Base-by-base conservation (phyloP, 2,797 vertebrate species). In the Cynodonichthys magdalenae region DNA sequence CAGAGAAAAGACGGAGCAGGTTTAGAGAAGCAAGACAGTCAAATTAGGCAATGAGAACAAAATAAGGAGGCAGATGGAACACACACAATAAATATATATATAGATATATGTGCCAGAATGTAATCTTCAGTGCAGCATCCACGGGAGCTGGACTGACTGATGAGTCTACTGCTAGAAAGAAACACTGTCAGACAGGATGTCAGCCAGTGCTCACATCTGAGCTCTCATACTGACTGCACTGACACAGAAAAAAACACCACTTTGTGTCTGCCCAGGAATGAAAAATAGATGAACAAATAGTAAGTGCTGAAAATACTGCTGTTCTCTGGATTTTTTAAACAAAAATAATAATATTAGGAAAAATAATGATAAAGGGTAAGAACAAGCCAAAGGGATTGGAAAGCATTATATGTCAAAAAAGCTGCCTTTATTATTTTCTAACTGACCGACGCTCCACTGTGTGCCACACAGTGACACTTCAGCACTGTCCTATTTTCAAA, bases 141-240 rank as follows among this genome's bases (percentile, higher is more conserved):
- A 70, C 59, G 68, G 57, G 48, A 69, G 68, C 72, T 61, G 66
- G 59, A 44, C 59, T 50, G 52, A 54, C 52, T 47, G 63, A 49
- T 69, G 74, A 44, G 59, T 72, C 57, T 63, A 54, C 64, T 71
- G 71, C 69, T 70, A 74, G 67, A 66, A 55, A 66, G 54, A 71
- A 80, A 63, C 57, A 55, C 31, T 80, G 77, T 80, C 76, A 76
- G 60, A 72, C 39, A 69, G 65, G 62, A 72, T 39, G 19, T 66
- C 69, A 66, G 77, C 68, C 69, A 82, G 18, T 3, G 14, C 47
- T n/a, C 57, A 75, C 79, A 71, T 80, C 78, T 78, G 63, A 57
- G 62, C 53, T 55, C 42, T 19, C 18, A 64, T 59, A 69, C 34
- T 44, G 69, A 74, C 68, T 68, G 42, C 48, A 53, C 34, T 53